Evolutionary conservation across 2,113 vertebrate species (phyloP), one percentile per base, ranked within the genome.

Genomic region (human (Homo sapiens)): DNA sequence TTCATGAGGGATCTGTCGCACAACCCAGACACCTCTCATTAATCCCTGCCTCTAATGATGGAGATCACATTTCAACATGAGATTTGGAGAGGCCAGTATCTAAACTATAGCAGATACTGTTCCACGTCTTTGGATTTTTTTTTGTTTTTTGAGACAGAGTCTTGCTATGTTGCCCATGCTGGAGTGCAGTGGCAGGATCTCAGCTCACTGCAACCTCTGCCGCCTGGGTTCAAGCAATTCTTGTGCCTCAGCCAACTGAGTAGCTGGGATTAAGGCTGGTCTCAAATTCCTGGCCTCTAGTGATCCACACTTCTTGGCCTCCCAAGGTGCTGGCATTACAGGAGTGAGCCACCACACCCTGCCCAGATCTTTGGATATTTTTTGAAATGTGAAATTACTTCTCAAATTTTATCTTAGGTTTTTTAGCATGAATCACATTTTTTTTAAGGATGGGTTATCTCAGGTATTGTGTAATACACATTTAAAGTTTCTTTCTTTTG

Each of bases 351-450:
- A 64, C 61, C 61, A 32, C 27, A 32, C 12, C 6, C 5, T 32
- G 27, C 27, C 2, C 12, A 64, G 61, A 64, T 64, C 27, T 64
- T 64, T 64, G 61, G 12, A 14, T 64, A 32, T 93, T 90, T 25
- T 93, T 95, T 90, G 50, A 80, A 93, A 90, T 88, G 8, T 55
- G n/a, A 64, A 73, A 40, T 91, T 92, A n/a, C 80, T 73, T 88
- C 23, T 75, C 35, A 81, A 45, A 83, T 64, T 92, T 92, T 76
- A 79, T 76, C 20, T 5, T 95, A 59, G 22, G 16, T 72, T 72
- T 89, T 82, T 70, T 50, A 84, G 35, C 5, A 32, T 61, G 8
- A 81, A 9, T 84, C 23, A 59, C 35, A 40, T 85, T 96, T 90
- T 90, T 97, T 81, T 45, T 1, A 64, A 79, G 55, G 64, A 76